A percentile compares a stretch with the other conserved stretches of the same genome.
Evolutionary conservation across 2,797 vertebrate species (phyloP).

Genomic region (Channa striata): DNA sequence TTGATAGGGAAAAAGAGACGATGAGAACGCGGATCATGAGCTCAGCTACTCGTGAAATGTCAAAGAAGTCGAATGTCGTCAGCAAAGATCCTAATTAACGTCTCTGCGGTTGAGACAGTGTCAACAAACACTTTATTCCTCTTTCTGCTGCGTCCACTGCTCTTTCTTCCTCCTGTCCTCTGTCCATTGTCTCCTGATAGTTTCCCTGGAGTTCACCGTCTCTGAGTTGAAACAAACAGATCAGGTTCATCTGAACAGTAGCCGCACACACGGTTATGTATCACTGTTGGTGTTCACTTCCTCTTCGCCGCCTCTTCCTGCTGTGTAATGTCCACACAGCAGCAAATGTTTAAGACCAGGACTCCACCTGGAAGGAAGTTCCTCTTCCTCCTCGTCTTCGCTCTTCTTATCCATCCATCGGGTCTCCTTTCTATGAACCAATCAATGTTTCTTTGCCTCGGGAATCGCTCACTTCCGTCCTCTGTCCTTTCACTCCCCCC

Average conservation of each 20-base stretch:
- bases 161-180: neutral
- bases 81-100: constrained; percentile 77
- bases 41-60: constrained; percentile 26
- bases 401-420: neutral
- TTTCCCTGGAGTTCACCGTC: neutral
- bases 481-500: neutral
- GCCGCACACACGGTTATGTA: too few relatives aligned
- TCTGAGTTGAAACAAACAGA: too few relatives aligned
- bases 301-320: too few relatives aligned
- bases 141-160: too few relatives aligned
- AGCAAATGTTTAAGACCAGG: too few relatives aligned
- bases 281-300: too few relatives aligned
- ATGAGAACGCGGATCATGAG: constrained; percentile 38
- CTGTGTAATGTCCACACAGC: too few relatives aligned
- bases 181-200: neutral
- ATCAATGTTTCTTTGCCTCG: constrained; percentile 3
- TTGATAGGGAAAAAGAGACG: constrained; percentile 7
- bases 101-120: constrained; percentile 56
- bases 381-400: neutral
- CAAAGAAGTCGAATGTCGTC: constrained; percentile 59
- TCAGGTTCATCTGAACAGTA: too few relatives aligned
- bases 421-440: neutral
- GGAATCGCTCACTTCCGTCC: neutral
- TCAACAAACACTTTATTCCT: too few relatives aligned
- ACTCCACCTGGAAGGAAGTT: too few relatives aligned